Evolutionary conservation across 2,797 vertebrate genomes (phyloP).

Genomic region (Poeciliopsis gracilis): DNA sequence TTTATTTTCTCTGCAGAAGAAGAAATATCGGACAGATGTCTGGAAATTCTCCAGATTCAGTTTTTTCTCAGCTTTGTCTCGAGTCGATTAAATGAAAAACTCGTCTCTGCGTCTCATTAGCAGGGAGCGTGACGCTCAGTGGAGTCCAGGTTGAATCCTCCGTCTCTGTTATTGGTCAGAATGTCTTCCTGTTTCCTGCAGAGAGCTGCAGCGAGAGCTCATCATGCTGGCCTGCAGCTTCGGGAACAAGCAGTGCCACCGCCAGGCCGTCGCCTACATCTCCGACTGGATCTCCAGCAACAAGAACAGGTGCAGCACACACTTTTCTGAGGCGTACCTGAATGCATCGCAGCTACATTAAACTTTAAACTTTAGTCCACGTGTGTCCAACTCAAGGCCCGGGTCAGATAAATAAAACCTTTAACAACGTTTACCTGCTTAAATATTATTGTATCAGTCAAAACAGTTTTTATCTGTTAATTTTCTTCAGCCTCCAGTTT

Average conservation of each 20-base stretch:
- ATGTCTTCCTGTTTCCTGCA: conserved; percentile 52
- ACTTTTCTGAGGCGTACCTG: background rate
- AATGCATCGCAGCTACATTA: background rate
- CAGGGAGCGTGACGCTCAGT: background rate
- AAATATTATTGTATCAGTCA: too few relatives aligned
- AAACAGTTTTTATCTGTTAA: too few relatives aligned
- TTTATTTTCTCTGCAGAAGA: conserved; percentile 7
- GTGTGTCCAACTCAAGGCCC: too few relatives aligned
- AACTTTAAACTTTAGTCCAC: background rate
- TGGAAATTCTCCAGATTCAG: background rate
- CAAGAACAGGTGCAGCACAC: conserved; percentile 87
- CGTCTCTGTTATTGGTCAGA: conserved; percentile 1
- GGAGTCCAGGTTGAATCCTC: background rate
- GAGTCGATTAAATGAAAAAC: background rate
- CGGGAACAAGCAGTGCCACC: conserved; percentile 96
- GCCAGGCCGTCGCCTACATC: conserved; percentile 92
- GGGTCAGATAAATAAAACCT: too few relatives aligned
- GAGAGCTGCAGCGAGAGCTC: conserved; percentile 93
- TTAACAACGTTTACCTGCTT: too few relatives aligned
- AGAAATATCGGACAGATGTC: conserved; percentile 4
- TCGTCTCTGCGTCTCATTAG: background rate
- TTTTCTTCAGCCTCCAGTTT: too few relatives aligned
- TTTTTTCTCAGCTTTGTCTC: background rate
- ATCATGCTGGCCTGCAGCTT: conserved; percentile 98
- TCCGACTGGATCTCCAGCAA: conserved; percentile 99